Percentiles rank a stretch among this genome's conserved stretches.
phyloP scores from a whole-genome alignment of 2,113 vertebrate genomes.

The Apodemus speciosus region DNA sequence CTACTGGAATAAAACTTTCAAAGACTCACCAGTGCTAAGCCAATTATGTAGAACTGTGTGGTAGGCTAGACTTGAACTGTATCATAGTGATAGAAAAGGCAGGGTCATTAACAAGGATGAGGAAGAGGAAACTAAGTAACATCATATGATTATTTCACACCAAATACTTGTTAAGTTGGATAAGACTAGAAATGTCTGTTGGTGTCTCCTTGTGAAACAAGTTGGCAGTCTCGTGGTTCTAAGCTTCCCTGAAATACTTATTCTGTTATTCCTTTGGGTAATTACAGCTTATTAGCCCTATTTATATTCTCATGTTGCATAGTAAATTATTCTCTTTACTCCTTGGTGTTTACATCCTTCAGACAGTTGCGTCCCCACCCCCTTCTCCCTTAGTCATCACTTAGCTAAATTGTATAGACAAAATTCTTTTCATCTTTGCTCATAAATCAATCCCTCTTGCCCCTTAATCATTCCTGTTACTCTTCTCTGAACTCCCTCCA shows the following conservation, averaged over 20 bases:
- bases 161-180: constrained; percentile 56
- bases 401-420: constrained; percentile 75
- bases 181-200: constrained; percentile 39
- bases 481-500: constrained; percentile 80
- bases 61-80: constrained; percentile 53
- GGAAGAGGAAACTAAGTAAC: not conserved
- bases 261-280: constrained; percentile 74
- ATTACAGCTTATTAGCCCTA: constrained; percentile 77
- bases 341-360: constrained; percentile 70
- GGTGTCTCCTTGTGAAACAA: constrained; percentile 69
- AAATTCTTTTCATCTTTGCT: constrained; percentile 79
- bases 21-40: constrained; percentile 16
- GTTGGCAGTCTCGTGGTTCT: constrained; percentile 53
- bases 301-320: constrained; percentile 77
- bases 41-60: constrained; percentile 42
- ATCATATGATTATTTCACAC: constrained; percentile 48
- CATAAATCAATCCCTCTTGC: constrained; percentile 79
- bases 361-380: constrained; percentile 70
- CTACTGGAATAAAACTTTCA: constrained; percentile 48
- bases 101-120: not conserved
- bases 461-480: constrained; percentile 76
- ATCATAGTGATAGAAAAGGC: constrained; percentile 19
- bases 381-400: constrained; percentile 74
- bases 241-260: constrained; percentile 71
- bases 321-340: constrained; percentile 76